Evolutionary conservation across 2,113 vertebrate genomes (phyloP).

Genomic region (Rhipidura dahli): DNA sequence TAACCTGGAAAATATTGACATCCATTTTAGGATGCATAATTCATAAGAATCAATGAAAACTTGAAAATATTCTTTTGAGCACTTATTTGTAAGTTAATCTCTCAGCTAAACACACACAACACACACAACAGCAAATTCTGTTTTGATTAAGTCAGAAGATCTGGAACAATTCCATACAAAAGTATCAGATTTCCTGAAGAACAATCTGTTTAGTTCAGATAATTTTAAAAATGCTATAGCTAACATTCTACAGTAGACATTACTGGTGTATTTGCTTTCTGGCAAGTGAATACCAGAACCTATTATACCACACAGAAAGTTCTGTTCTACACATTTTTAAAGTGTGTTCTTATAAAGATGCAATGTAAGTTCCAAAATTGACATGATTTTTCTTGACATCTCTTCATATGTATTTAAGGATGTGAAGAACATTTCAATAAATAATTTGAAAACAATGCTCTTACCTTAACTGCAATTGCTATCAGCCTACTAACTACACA

Average conservation of each 20-base stretch:
- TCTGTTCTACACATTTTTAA: background rate
- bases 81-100: background rate
- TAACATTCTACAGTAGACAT: background rate
- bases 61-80: background rate
- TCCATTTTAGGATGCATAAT: background rate
- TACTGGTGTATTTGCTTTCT: background rate
- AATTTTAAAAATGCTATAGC: background rate
- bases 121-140: background rate
- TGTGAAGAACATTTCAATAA: constrained; percentile 42
- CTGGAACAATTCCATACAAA: background rate
- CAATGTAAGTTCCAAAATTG: background rate
- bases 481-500: constrained; percentile 27
- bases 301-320: background rate
- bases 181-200: background rate
- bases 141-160: background rate
- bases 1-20: background rate
- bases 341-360: background rate
- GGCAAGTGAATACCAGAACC: background rate
- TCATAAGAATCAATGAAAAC: background rate
- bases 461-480: constrained; percentile 28
- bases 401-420: constrained; percentile 1
- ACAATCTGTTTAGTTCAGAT: background rate
- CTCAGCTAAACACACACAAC: background rate
- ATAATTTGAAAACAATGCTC: constrained; percentile 22
- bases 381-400: background rate